Percentiles rank a stretch among this genome's conserved stretches.
phyloP scores from a whole-genome alignment of 2,113 vertebrate genomes.

The Theropithecus gelada region DNA sequence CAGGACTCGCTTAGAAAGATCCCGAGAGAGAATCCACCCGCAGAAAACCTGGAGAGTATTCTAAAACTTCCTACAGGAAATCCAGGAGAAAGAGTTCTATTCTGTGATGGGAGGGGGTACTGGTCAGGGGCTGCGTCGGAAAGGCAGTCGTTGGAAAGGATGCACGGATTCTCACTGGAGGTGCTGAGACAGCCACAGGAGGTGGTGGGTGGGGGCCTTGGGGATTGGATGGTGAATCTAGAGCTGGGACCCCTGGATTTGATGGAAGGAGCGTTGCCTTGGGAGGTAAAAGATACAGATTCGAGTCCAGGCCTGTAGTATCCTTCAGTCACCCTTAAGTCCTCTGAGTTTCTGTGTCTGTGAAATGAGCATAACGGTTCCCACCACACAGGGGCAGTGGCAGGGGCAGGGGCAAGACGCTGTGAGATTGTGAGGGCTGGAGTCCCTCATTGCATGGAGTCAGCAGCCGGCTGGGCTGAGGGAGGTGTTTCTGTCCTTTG shows the following conservation, averaged over 20 bases:
- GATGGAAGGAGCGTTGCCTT: background rate
- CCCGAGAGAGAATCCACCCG: background rate
- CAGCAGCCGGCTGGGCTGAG: background rate
- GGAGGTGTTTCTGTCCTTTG: background rate
- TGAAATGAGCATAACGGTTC: too few species aligned
- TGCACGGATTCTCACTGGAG: background rate
- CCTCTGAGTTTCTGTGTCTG: too few species aligned
- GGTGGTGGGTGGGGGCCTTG: background rate
- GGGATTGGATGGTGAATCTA: background rate
- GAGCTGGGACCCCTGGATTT: background rate
- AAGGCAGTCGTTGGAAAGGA: background rate
- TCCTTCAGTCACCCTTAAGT: fast-evolving
- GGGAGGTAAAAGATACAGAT: background rate
- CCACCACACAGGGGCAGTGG: background rate
- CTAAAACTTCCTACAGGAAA: background rate
- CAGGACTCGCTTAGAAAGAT: background rate
- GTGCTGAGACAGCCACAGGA: background rate
- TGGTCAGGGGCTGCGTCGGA: background rate
- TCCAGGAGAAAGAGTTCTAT: background rate
- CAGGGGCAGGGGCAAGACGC: background rate
- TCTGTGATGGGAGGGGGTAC: too few species aligned
- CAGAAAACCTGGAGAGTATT: background rate
- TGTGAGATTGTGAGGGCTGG: background rate
- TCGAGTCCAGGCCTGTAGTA: background rate
- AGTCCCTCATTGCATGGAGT: too few species aligned